Evolutionary conservation across 53 echinoderm and acorn worm genomes (phyloP), one percentile per base, ranked within the genome.

Genomic region (Paelopatides confundens): DNA sequence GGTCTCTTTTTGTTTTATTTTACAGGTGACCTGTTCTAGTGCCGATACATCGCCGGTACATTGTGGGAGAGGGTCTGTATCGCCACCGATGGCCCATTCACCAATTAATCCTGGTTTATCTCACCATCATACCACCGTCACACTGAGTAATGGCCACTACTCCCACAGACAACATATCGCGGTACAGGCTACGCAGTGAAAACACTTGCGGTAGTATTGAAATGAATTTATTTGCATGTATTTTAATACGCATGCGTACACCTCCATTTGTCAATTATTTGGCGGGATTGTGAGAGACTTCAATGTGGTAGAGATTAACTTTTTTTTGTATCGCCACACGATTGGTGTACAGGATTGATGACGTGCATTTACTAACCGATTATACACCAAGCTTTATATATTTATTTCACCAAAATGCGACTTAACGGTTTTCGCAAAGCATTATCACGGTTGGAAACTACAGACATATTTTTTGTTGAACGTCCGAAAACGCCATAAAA

Each of bases 11-110:
- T 26, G 7, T 63, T 35, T 35, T 17, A 27, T 63, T 64, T 58
- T 0, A 32, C 63, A 83, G 84, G 43, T 83, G n/a, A 64, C 84
- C 65, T 83, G 84, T 46, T 83, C 84, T 17, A 83, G 91, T 40
- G 70, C 91, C 58, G 91, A 86, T 39, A 70, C 86, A 81, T 91
- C 91, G 13, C 91, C 91, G 21, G 86, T 91, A 43, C 91, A 91
- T 69, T 86, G 91, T 40, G 86, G 86, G 46, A 82, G 86, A n/a
- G 91, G 86, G 34, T 87, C 91, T 28, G 87, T 86, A 2, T 91
- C 91, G 3, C 91, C 91, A 14, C 91, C 91, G 29, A 87, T 86
- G 37, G 82, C 86, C 35, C 91, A 91, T 70, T 91, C 91, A 27
- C 91, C 91, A 5, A 82, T 91, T 63, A 82, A 81, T 31, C 86